Percentiles rank a stretch among this genome's conserved stretches.
Evolutionary conservation across 2,888 invertebrate species (phyloP).

Genomic region (Luffia ferchaultella): DNA sequence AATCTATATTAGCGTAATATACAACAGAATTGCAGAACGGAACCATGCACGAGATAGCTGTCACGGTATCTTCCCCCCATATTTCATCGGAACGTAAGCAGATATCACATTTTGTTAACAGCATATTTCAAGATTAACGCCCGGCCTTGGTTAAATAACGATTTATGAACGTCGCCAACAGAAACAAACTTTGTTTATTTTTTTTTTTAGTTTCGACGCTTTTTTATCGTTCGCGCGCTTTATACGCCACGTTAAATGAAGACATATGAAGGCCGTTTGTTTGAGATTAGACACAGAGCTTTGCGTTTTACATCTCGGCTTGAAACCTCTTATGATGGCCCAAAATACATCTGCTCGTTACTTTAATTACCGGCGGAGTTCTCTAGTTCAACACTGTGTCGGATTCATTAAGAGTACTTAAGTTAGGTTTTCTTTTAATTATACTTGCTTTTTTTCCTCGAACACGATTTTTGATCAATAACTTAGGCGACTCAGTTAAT

Average conservation of each 20-base stretch:
- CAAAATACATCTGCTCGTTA: background rate
- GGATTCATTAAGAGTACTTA: too few species aligned
- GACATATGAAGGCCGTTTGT: constrained; percentile 4
- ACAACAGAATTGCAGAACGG: too few species aligned
- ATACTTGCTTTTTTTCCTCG: too few species aligned
- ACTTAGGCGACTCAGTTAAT: too few species aligned
- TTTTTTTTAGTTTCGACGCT: constrained; percentile 14
- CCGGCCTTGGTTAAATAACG: constrained; percentile 16
- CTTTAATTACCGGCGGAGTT: background rate
- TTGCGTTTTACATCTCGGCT: background rate
- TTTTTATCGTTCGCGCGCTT: constrained; percentile 4
- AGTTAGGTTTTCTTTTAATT: too few species aligned
- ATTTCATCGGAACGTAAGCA: background rate
- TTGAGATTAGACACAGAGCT: background rate
- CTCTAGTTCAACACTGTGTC: too few species aligned
- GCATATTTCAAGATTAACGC: constrained; percentile 19
- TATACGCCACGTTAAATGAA: constrained; percentile 6
- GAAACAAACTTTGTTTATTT: constrained; percentile 13
- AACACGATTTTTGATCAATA: too few species aligned
- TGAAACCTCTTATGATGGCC: background rate
- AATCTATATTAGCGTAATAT: too few species aligned
- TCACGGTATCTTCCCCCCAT: background rate
- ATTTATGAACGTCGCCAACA: constrained; percentile 20
- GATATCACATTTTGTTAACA: constrained; percentile 12
- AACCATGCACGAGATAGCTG: background rate